These are phyloP conservation scores for Prietella phreatophila DNA, from an alignment of 2,113 vertebrate species.

Conservation along the genomic window DNA sequence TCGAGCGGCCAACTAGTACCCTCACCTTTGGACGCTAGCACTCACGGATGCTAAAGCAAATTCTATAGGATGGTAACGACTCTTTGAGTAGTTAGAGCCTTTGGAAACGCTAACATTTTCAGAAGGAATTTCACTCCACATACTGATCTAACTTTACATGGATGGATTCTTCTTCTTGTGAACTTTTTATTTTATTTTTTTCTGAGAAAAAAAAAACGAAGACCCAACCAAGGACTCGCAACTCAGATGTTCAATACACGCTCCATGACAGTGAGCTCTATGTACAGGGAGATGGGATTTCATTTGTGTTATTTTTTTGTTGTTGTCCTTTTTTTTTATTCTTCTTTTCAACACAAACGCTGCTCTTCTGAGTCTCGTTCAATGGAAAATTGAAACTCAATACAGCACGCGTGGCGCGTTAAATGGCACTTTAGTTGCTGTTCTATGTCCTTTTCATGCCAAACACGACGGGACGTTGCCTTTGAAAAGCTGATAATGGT, in stretches of 20 bases:
- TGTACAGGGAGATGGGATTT: conserved; percentile 50
- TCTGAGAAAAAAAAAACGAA: not conserved
- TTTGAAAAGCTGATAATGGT: conserved; percentile 52
- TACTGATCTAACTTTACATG: not conserved
- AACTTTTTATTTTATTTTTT: not conserved
- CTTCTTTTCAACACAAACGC: conserved; percentile 41
- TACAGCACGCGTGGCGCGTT: conserved; percentile 47
- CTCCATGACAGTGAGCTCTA: conserved; percentile 17
- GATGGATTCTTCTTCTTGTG: not conserved
- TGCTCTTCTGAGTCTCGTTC: conserved; percentile 46
- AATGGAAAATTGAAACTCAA: conserved; percentile 52
- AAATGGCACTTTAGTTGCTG: conserved; percentile 48
- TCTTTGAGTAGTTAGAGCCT: not conserved
- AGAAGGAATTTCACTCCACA: conserved; percentile 11
- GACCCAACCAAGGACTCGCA: not conserved
- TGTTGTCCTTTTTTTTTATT: conserved; percentile 4
- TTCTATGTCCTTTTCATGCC: conserved; percentile 50
- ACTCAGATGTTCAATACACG: conserved; percentile 8
- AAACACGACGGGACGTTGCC: conserved; percentile 43
- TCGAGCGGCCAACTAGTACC: conserved; percentile 68
- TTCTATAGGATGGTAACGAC: not conserved
- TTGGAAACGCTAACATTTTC: conserved; percentile 15
- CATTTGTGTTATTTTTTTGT: not conserved
- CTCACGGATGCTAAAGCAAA: not conserved
- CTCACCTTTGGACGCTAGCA: conserved; percentile 75